Conservation (phyloP, 2,888 invertebrate genomes). For the Ophraella communa region DNA sequence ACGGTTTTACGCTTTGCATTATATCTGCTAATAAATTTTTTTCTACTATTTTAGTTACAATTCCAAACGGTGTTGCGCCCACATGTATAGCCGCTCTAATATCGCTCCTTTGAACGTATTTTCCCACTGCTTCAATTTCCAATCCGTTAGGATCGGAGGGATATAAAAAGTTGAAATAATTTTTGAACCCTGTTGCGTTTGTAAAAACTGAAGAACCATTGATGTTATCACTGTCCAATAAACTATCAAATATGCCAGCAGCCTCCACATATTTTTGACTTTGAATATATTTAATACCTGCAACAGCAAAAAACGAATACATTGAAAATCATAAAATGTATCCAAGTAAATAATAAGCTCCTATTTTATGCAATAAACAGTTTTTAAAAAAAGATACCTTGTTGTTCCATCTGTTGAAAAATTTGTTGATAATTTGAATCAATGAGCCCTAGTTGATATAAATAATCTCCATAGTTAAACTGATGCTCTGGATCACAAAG, state of each 20-base stretch:
- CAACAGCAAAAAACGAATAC: slow-evolving; percentile 11
- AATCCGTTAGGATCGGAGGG: slow-evolving; percentile 63
- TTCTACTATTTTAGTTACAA: slow-evolving; percentile 69
- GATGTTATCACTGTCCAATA: slow-evolving; percentile 74
- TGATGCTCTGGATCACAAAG: slow-evolving; percentile 81
- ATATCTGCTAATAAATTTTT: slow-evolving; percentile 75
- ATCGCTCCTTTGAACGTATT: slow-evolving; percentile 68
- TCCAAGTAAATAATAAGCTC: too few species aligned
- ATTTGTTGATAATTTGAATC: slow-evolving; percentile 68
- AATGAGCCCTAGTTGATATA: slow-evolving; percentile 78
- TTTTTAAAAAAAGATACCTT: slow-evolving; percentile 53
- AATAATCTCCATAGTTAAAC: slow-evolving; percentile 77
- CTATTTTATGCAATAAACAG: too few species aligned
- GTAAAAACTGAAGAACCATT: slow-evolving; percentile 68
- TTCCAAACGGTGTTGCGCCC: slow-evolving; percentile 75
- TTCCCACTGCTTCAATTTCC: slow-evolving; percentile 63
- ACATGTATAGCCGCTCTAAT: slow-evolving; percentile 83
- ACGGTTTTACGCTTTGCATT: slow-evolving; percentile 80
- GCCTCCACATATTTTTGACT: slow-evolving; percentile 71
- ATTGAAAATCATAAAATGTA: too few species aligned
- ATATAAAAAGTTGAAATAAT: slow-evolving; percentile 77
- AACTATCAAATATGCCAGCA: slow-evolving; percentile 72
- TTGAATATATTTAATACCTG: slow-evolving; percentile 64
- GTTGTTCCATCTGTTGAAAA: slow-evolving; percentile 68
- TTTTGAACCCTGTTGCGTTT: slow-evolving; percentile 77